A percentile compares a stretch with the other conserved stretches of the same genome.
Evolutionary conservation across 2,888 invertebrate genomes (phyloP).

Genomic region (Syritta pipiens): DNA sequence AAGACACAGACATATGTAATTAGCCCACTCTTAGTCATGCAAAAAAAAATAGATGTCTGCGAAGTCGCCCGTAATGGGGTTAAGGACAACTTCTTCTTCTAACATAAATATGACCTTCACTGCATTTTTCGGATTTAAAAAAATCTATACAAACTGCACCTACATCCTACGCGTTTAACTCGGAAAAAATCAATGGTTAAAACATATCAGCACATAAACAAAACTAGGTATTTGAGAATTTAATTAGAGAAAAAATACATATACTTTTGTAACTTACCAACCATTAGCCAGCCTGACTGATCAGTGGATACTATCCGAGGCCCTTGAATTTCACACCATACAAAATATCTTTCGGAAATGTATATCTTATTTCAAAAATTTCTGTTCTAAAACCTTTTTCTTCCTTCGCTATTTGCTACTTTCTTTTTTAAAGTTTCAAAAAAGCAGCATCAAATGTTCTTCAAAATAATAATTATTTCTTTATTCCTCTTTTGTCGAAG

Average conservation of each 20-base stretch:
- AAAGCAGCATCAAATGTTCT: constrained; percentile 23
- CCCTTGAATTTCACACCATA: constrained; percentile 73
- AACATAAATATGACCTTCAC: not conserved
- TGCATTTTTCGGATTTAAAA: not conserved
- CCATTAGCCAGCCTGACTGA: constrained; percentile 62
- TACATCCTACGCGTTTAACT: not conserved
- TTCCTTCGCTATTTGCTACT: constrained; percentile 5
- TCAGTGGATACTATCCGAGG: constrained; percentile 71
- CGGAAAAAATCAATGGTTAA: constrained; percentile 37
- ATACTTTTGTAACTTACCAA: constrained; percentile 48
- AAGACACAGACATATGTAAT: too few species aligned
- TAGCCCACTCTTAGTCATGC: not conserved
- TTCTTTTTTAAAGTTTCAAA: constrained; percentile 5
- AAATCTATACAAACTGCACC: not conserved
- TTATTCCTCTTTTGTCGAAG: not conserved
- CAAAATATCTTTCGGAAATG: constrained; percentile 50
- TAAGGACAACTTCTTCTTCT: not conserved
- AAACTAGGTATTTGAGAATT: too few species aligned
- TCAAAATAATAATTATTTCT: constrained; percentile 1
- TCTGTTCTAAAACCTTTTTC: constrained; percentile 5
- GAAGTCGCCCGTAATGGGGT: not conserved
- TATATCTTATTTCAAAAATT: constrained; percentile 55
- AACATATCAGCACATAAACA: constrained; percentile 1
- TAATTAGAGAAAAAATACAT: not conserved
- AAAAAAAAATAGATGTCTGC: too few species aligned